Conservation (phyloP, 2,113 vertebrate genomes). For the Gulo gulo region DNA sequence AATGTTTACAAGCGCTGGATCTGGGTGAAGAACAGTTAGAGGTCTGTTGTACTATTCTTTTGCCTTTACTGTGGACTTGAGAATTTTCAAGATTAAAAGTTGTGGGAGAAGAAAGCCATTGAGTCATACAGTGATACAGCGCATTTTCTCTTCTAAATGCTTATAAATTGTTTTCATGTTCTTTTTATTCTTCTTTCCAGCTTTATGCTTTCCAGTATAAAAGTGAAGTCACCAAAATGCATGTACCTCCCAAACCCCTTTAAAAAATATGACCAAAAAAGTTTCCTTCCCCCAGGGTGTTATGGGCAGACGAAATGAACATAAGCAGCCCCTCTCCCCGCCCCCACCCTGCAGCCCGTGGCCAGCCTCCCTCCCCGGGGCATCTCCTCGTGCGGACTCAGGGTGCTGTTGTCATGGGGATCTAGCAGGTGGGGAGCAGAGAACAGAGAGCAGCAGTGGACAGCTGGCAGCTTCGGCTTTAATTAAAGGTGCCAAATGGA, state of each 20-base stretch:
- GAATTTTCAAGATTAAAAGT: background rate
- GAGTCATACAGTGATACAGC: background rate
- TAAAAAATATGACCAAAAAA: background rate
- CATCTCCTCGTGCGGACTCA: background rate
- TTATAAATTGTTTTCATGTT: background rate
- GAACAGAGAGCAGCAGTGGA: background rate
- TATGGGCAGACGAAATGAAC: background rate
- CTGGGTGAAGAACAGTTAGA: background rate
- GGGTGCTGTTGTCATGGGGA: background rate
- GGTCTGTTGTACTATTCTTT: background rate
- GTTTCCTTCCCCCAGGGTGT: background rate
- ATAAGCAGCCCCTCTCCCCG: background rate
- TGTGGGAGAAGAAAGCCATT: background rate
- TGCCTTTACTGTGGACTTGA: background rate
- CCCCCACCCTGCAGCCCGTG: background rate
- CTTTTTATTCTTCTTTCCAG: slow-evolving; percentile 6
- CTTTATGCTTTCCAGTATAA: background rate
- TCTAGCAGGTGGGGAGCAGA: background rate
- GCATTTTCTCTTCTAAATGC: background rate
- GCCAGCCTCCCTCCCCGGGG: background rate
- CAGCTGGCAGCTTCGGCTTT: slow-evolving; percentile 17
- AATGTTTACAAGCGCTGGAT: background rate
- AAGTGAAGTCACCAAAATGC: slow-evolving; percentile 38
- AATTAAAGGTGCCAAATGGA: background rate
- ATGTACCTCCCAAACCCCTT: background rate